Evolutionary conservation across 2,888 invertebrate genomes (phyloP), one percentile per base, ranked within the genome.

Genomic region (Hybos culiciformis): DNA sequence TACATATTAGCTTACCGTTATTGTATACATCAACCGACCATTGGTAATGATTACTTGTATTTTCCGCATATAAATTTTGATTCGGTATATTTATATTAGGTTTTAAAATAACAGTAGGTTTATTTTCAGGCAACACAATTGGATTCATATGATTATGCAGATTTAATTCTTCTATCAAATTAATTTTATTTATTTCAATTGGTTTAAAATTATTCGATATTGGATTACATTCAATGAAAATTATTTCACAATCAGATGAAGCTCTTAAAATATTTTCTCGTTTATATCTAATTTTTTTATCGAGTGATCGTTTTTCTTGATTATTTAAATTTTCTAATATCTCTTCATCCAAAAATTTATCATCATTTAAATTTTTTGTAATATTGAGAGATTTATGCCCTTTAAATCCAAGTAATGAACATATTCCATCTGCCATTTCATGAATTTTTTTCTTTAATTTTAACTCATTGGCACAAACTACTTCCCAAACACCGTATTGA

Each of bases 21-120:
- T 73, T 67, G 59, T 75, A 82, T 41, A 88, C 67, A 53, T 80
- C 78, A 1, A 77, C 83, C 54, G 77, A 66, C 86, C 86, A 87
- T 0, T 84, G 82, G 72, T 78, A 77, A 38, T 65, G 61, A 21
- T 58, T 12, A 32, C 6, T 24, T n/a, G n/a, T 3, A 12, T 29
- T 12, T 29, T 29, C 29, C 5, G 29, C n/a, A n/a, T n/a, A n/a
- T n/a, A n/a, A n/a, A n/a, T n/a, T n/a, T n/a, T n/a, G n/a, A n/a
- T n/a, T n/a, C n/a, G n/a, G n/a, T n/a, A n/a, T n/a, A n/a, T n/a
- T n/a, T 5, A 33, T 29, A 19, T 37, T 23, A 11, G 33, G 41
- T 33, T 41, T 41, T 14, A 44, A 37, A 17, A 44, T 14, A 19
- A 46, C 36, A 15, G 7, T 23, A n/a, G 44, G 40, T 43, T 56